phyloP scores from a whole-genome alignment of 2,888 invertebrate genomes.

The Podabrus alpinus region DNA sequence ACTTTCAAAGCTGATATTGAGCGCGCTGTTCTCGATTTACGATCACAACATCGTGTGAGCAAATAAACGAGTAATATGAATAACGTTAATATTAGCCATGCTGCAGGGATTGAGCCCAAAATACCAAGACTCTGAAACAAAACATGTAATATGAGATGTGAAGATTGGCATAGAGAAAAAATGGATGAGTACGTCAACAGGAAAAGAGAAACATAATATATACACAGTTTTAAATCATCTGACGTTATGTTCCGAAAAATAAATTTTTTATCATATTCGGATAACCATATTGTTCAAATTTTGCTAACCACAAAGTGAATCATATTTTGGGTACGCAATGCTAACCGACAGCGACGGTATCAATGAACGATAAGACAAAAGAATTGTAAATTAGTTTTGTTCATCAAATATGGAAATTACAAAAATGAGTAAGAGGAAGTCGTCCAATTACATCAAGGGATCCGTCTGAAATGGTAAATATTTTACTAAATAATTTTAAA shows the following conservation, averaged over 20 bases:
- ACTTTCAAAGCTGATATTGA: constrained; percentile 87
- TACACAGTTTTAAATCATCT: too few relatives aligned
- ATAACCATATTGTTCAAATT: neutral
- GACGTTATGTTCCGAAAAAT: too few relatives aligned
- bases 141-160: neutral
- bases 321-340: neutral
- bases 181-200: neutral
- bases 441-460: neutral
- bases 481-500: neutral
- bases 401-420: neutral
- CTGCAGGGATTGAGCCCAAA: constrained; percentile 90
- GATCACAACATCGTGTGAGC: constrained; percentile 93
- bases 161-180: neutral
- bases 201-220: too few relatives aligned
- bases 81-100: constrained; percentile 88
- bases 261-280: neutral
- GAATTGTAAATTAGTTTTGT: neutral
- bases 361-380: neutral
- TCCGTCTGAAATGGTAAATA: too few relatives aligned
- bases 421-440: neutral
- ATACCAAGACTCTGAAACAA: constrained; percentile 84
- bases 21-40: constrained; percentile 85
- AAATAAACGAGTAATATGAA: constrained; percentile 88
- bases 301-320: neutral
- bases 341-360: neutral